These are phyloP conservation scores for Aleadryas rufinucha DNA, from an alignment of 2,113 vertebrate species.

Conservation along the genomic window DNA sequence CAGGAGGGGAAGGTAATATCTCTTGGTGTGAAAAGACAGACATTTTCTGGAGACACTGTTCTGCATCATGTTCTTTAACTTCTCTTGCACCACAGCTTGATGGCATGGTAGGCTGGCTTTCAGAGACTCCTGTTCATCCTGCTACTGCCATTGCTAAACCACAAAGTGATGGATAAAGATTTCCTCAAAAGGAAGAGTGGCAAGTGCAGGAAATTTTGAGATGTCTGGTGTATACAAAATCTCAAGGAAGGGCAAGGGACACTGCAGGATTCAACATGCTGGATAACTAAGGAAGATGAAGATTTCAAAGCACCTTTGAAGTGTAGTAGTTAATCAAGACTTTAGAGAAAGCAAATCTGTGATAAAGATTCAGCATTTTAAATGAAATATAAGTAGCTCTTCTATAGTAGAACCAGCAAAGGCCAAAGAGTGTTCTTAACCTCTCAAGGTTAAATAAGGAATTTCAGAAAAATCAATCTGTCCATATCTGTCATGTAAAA, in stretches of 20 bases:
- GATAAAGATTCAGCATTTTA: neutral
- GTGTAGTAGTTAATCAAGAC: neutral
- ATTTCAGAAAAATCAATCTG: neutral
- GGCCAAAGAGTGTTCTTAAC: neutral
- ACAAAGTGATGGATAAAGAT: neutral
- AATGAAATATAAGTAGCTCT: neutral
- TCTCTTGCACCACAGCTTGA: neutral
- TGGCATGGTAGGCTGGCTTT: neutral
- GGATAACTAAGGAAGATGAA: neutral
- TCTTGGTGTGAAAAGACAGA: neutral
- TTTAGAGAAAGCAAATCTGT: neutral
- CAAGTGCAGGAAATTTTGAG: neutral
- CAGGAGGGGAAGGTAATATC: neutral
- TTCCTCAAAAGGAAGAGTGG: neutral
- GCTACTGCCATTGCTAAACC: neutral
- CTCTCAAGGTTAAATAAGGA: neutral
- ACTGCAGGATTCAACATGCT: neutral
- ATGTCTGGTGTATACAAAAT: neutral
- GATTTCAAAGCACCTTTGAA: neutral
- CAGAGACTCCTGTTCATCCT: neutral
- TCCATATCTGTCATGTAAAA: neutral
- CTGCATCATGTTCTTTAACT: neutral
- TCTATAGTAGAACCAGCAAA: neutral
- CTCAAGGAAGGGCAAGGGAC: neutral
- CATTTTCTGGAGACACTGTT: neutral